Percentiles rank a stretch among this genome's conserved stretches.
Evolutionary conservation across 2,113 vertebrate species (phyloP).

Genomic region (Gallinago undulata): DNA sequence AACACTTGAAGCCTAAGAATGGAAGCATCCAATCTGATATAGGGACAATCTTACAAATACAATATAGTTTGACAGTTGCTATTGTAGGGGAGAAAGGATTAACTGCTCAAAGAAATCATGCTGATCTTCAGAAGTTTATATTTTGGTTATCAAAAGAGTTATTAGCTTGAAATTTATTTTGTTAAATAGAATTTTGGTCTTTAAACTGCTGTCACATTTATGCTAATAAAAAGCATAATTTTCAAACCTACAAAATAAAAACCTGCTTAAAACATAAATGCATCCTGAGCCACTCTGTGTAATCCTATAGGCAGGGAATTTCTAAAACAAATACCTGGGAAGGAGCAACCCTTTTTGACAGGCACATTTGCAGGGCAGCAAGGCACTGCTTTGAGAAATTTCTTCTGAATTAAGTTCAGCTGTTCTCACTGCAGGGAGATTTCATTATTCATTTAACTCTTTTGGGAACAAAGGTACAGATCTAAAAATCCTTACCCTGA

Average conservation of each 20-base stretch:
- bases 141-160: constrained; percentile 18
- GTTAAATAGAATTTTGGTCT: background rate
- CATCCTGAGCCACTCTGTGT: background rate
- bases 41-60: background rate
- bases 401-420: constrained; percentile 50
- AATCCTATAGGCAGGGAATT: constrained; percentile 35
- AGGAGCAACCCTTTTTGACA: constrained; percentile 4
- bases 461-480: constrained; percentile 45
- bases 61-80: background rate
- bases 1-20: background rate
- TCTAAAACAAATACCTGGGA: constrained; percentile 42
- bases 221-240: background rate
- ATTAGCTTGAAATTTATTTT: background rate
- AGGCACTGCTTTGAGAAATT: constrained; percentile 16
- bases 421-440: constrained; percentile 37
- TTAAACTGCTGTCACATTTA: background rate
- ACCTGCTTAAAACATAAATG: background rate
- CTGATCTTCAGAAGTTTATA: background rate
- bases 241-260: constrained; percentile 15
- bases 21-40: background rate
- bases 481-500: constrained; percentile 37
- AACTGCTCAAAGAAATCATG: background rate
- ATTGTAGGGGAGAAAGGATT: background rate
- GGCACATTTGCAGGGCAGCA: background rate
- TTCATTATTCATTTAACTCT: constrained; percentile 52